phyloP scores from a whole-genome alignment of 2,888 invertebrate species.

The Sarcophaga caerulescens region DNA sequence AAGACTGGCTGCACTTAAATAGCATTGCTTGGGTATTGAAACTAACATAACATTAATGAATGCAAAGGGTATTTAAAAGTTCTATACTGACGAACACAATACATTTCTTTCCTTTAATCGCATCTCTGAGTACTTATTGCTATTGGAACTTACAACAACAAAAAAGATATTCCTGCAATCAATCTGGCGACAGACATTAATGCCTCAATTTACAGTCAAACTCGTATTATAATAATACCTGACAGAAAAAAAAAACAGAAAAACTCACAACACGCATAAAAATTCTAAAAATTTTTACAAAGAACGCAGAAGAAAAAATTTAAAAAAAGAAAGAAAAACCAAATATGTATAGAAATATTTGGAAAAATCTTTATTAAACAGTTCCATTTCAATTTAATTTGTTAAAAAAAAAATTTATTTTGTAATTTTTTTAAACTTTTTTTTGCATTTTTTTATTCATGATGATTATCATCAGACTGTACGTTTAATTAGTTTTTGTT shows the following conservation, averaged over 20 bases:
- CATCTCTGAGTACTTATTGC: too few species aligned
- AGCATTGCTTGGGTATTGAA: too few species aligned
- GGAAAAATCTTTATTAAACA: slow-evolving; percentile 20
- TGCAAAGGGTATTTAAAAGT: too few species aligned
- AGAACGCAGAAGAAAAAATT: neutral
- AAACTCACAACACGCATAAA: too few species aligned
- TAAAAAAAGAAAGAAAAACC: slow-evolving; percentile 1
- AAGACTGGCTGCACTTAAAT: too few species aligned
- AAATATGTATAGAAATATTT: slow-evolving; percentile 6
- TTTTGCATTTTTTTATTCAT: too few species aligned
- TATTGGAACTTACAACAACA: too few species aligned
- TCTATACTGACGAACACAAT: too few species aligned
- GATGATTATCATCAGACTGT: too few species aligned
- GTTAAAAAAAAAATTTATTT: neutral
- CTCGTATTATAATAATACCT: slow-evolving; percentile 8
- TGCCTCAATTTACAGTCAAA: slow-evolving; percentile 57
- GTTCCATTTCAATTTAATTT: slow-evolving; percentile 27
- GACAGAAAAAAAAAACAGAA: neutral
- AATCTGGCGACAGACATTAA: slow-evolving; percentile 39
- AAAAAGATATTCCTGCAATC: neutral
- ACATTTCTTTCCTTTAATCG: too few species aligned
- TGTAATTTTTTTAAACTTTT: too few species aligned
- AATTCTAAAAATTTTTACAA: neutral
- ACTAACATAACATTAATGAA: too few species aligned
- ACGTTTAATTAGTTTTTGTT: slow-evolving; percentile 29